A percentile compares a stretch with the other conserved stretches of the same genome.
Evolutionary conservation across 2,888 invertebrate species (phyloP).

Genomic region (Arge pagana): DNA sequence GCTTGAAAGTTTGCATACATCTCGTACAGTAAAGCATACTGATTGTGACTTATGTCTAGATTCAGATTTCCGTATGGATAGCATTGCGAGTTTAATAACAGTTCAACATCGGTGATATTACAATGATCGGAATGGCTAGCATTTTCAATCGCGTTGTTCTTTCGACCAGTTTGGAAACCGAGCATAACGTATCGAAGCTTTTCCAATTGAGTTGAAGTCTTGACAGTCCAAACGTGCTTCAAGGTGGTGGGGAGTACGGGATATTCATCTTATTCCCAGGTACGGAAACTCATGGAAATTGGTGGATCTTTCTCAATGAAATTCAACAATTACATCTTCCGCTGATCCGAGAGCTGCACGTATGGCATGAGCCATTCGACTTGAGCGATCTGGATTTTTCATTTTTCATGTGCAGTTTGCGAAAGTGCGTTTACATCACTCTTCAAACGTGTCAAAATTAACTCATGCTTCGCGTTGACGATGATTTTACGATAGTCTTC

Average conservation of each 20-base stretch:
- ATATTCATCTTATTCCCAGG: conserved; percentile 50
- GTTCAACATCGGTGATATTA: conserved; percentile 45
- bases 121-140: conserved; percentile 34
- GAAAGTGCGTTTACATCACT: conserved; percentile 10
- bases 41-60: conserved; percentile 38
- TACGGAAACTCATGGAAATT: too few species aligned
- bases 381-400: background rate
- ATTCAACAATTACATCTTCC: background rate
- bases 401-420: background rate
- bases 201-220: conserved; percentile 45
- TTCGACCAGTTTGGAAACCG: conserved; percentile 51
- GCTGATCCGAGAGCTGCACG: background rate
- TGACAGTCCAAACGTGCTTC: conserved; percentile 42
- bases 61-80: conserved; percentile 50
- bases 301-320: too few species aligned
- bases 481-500: conserved; percentile 53
- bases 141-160: conserved; percentile 38
- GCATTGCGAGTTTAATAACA: conserved; percentile 47
- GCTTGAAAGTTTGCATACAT: conserved; percentile 38
- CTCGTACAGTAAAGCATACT: conserved; percentile 37
- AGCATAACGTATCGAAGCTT: conserved; percentile 51
- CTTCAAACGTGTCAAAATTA: conserved; percentile 18
- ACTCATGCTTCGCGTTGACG: too few species aligned
- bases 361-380: background rate
- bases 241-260: conserved; percentile 43